Base-by-base conservation (phyloP, 2,113 vertebrate species). In the Aspiorhynchus laticeps region DNA sequence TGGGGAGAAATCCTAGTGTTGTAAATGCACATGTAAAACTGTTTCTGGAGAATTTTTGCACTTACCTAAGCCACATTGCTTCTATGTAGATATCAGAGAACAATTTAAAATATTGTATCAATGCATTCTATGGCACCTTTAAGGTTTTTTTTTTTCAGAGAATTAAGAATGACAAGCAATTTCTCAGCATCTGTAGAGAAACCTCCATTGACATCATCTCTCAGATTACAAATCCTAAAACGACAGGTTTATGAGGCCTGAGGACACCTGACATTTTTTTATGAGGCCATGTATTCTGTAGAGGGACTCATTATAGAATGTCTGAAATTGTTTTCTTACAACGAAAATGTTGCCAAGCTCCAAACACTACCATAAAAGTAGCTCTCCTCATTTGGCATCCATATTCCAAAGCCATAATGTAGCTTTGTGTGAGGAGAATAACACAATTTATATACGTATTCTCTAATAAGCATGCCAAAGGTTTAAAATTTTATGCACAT, bases 61-160 rank as follows among this genome's bases (percentile, higher is more conserved):
- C n/a, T n/a, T n/a, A n/a, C n/a, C n/a, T n/a, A n/a, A n/a, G n/a
- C n/a, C n/a, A n/a, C n/a, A n/a, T n/a, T n/a, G n/a, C n/a, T n/a
- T n/a, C n/a, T n/a, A n/a, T n/a, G n/a, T n/a, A n/a, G n/a, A n/a
- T n/a, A n/a, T n/a, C n/a, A n/a, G n/a, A n/a, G n/a, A n/a, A n/a
- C n/a, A n/a, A n/a, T n/a, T n/a, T n/a, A n/a, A n/a, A n/a, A n/a
- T n/a, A n/a, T n/a, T n/a, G n/a, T n/a, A n/a, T n/a, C n/a, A n/a
- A n/a, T n/a, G n/a, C n/a, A n/a, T n/a, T n/a, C n/a, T n/a, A n/a
- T n/a, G n/a, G n/a, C n/a, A n/a, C n/a, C n/a, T n/a, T n/a, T n/a
- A n/a, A n/a, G n/a, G n/a, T n/a, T n/a, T 89, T 53, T 19, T 17
- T 80, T 84, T 87, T 85, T 69, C 48, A 17, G 82, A 84, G 80